Conservation (phyloP, 2,888 invertebrate species). For the Drosophila nigritarsus region DNA sequence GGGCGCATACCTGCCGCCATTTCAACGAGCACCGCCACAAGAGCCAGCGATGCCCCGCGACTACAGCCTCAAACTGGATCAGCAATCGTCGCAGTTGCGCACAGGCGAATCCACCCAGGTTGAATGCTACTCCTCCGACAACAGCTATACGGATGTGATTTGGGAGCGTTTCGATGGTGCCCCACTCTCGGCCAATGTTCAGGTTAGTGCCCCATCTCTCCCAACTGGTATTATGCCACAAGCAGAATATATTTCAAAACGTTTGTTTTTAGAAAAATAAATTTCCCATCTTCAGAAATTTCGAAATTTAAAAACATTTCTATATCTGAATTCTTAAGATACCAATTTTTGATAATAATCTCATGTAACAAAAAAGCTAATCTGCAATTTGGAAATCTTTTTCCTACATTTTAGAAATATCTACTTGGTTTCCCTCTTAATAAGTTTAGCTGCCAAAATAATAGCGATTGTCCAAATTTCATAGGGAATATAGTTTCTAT, state of each 20-base stretch:
- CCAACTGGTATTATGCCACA: not conserved
- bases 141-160: conserved; percentile 81
- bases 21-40: conserved; percentile 18
- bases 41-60: conserved; percentile 65
- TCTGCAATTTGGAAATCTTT: not conserved
- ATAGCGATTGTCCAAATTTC: too few species aligned
- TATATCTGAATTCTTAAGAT: not conserved
- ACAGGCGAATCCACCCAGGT: conserved; percentile 84
- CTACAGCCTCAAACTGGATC: conserved; percentile 83
- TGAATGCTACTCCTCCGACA: conserved; percentile 84
- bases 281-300: not conserved
- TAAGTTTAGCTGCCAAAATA: not conserved
- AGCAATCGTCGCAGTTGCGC: conserved; percentile 80
- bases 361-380: not conserved
- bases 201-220: conserved; percentile 62
- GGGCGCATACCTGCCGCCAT: conserved; percentile 54
- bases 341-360: not conserved
- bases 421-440: not conserved
- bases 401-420: not conserved
- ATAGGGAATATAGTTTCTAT: not conserved
- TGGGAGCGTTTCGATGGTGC: conserved; percentile 84
- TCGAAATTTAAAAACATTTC: too few species aligned
- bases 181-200: conserved; percentile 81
- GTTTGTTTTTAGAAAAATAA: not conserved
- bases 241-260: not conserved